Conservation (phyloP, 53 echinoderm and acorn worm species). For the Pentamera pediparva region DNA sequence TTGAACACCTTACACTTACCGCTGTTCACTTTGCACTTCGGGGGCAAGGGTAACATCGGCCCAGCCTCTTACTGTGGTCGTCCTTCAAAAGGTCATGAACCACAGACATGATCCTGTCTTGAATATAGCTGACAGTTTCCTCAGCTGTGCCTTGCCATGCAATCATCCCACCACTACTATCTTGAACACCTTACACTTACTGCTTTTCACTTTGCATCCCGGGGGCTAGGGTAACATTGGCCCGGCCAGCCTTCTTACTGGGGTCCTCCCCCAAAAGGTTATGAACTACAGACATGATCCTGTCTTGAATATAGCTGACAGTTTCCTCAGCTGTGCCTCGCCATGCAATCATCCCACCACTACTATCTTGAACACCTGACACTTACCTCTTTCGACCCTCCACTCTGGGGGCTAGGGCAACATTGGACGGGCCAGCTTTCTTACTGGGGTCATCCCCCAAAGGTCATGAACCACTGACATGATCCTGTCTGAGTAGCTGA, state of each 20-base stretch:
- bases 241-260: conserved; percentile 33
- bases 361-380: background rate
- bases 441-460: conserved; percentile 62
- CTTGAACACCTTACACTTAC: conserved; percentile 17
- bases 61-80: conserved; percentile 45
- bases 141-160: too few relatives aligned
- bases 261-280: conserved; percentile 78
- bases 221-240: conserved; percentile 62
- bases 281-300: conserved; percentile 69
- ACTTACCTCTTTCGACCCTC: conserved; percentile 37
- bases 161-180: conserved; percentile 52
- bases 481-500: conserved; percentile 62
- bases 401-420: conserved; percentile 57
- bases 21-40: conserved; percentile 35
- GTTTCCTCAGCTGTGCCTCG: too few relatives aligned
- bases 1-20: conserved; percentile 23
- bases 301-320: conserved; percentile 54
- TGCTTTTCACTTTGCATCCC: too few relatives aligned
- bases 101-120: conserved; percentile 66
- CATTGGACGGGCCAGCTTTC: conserved; percentile 39
- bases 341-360: too few relatives aligned
- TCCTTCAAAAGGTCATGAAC: conserved; percentile 73
- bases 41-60: conserved; percentile 65
- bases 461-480: conserved; percentile 74
- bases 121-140: conserved; percentile 57